Conservation (phyloP, 2,797 vertebrate species). For the Salmo trutta region DNA sequence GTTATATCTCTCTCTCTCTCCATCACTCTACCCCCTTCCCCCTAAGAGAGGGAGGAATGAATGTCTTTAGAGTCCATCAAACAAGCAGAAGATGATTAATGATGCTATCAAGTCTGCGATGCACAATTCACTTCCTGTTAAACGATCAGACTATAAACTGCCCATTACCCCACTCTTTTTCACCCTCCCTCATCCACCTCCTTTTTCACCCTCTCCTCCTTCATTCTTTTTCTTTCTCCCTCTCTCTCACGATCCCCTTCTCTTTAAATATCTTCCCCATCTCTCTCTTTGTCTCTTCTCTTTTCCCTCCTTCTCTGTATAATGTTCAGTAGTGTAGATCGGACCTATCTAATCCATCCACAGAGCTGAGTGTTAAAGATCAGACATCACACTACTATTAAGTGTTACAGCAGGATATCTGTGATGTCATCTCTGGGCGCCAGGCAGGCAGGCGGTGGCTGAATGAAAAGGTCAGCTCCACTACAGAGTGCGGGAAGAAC, state of each 20-base stretch:
- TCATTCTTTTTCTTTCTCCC: not conserved
- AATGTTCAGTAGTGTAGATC: not conserved
- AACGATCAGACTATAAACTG: not conserved
- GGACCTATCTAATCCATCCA: not conserved
- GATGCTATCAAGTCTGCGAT: conserved; percentile 1
- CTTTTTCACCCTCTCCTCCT: not conserved
- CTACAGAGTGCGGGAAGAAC: not conserved
- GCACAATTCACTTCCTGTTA: conserved; percentile 2
- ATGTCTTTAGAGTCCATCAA: conserved; percentile 8
- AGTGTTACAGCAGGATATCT: not conserved
- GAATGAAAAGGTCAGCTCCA: not conserved
- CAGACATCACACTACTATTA: not conserved
- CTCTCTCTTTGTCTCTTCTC: not conserved
- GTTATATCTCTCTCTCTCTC: not conserved
- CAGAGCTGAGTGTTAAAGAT: not conserved
- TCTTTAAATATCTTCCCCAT: not conserved
- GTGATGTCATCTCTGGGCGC: not conserved
- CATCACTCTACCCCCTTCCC: too few species aligned
- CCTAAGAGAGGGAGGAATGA: not conserved
- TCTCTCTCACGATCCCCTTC: not conserved
- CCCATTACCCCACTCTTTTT: not conserved
- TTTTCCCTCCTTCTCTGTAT: not conserved
- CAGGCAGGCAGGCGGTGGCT: not conserved
- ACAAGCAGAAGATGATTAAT: not conserved
- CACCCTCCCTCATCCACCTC: not conserved